phyloP scores from a whole-genome alignment of 2,888 invertebrate genomes.

The Monopis laevigella region DNA sequence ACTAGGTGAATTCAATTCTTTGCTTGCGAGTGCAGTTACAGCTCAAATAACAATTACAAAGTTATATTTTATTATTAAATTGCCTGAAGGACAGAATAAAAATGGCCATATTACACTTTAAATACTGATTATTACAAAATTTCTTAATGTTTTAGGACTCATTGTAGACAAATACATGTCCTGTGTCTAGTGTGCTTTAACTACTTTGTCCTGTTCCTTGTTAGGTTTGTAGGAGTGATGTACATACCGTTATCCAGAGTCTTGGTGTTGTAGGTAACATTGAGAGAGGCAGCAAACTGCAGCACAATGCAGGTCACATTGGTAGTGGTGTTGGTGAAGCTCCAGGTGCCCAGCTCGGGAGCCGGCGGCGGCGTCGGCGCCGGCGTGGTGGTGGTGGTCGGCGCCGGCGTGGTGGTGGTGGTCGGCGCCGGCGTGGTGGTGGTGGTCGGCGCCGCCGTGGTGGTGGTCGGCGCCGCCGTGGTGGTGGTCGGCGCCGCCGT shows the following conservation, averaged over 20 bases:
- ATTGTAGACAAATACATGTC: no score
- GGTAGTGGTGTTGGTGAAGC: conserved; percentile 26
- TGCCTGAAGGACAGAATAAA: no score
- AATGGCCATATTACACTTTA: no score
- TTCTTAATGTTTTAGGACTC: no score
- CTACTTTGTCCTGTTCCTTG: no score
- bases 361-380: conserved; percentile 31
- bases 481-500: no score
- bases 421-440: conserved; percentile 34
- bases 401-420: conserved; percentile 27
- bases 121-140: no score
- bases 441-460: conserved; percentile 30
- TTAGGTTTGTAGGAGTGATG: background rate
- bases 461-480: no score
- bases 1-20: background rate
- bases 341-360: conserved; percentile 41
- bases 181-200: no score
- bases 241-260: conserved; percentile 19
- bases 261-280: conserved; percentile 56
- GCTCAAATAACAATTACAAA: no score
- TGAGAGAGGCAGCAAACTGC: conserved; percentile 73
- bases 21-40: background rate
- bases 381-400: conserved; percentile 26
- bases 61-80: no score
- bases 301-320: conserved; percentile 72